Base-by-base conservation (phyloP, 2,797 vertebrate species). In the Hippopotamyrus pictus region DNA sequence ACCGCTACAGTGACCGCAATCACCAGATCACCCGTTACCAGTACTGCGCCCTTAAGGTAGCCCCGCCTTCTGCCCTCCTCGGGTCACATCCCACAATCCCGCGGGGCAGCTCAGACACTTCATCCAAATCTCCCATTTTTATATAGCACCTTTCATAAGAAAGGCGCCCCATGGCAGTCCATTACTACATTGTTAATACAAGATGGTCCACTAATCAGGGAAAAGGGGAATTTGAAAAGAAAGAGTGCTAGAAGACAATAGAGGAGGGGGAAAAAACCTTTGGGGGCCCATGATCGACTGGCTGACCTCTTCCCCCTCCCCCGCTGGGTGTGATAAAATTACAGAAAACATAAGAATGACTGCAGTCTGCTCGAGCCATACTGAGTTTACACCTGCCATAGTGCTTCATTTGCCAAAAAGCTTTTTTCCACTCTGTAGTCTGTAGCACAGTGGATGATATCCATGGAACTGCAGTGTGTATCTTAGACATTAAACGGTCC, bases 1-100 rank as follows among this genome's bases (percentile, higher is more conserved):
- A 99, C 89, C 98, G 99, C 46, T 99, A 99, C 93, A 99, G 99
- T 76, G 98, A 99, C 88, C 96, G 99, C 92, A 99, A 99, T 92
- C 99, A 99, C 91, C 98, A 99, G 95, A 99, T 99, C 91, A 99
- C 98, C 88, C 97, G 98, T 94, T 99, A 99, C 90, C 99, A 99
- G 92, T 99, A 99, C 92, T 98, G 98, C 87, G 98, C 99, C 29
- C 95, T 99, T 89, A 99, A 99, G 96, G 99, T 99, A 93, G 73
- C 99, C 98, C 97, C 97, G 89, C 96, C 99, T 91, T 99, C 98
- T 0, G 96, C 95, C 88, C 98, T 99, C 91, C 96, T 93, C 33
- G 11, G 14, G 76, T n/a, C 76, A 41, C 44, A 14, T 46, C 98
- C 99, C 93, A 99, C 98, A 0, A 96, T 99, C 90, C 98, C 98